Base-by-base conservation (phyloP, 2,113 vertebrate species). In the Zosterops borbonicus region DNA sequence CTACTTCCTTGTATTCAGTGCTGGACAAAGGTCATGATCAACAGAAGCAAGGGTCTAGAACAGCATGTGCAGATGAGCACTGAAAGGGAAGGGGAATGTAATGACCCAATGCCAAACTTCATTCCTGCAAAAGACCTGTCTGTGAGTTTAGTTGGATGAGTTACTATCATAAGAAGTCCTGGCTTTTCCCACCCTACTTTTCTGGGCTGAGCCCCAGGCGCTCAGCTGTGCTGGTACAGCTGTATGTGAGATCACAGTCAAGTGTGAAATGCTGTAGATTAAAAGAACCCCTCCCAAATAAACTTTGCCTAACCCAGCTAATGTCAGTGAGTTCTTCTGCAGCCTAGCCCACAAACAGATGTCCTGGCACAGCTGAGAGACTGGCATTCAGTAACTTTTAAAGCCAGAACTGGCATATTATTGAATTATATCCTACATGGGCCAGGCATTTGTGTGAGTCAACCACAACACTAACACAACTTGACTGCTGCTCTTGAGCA, bases 191-290 rank as follows among this genome's bases (percentile, higher is more conserved):
- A 87, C 39, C 12, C 65, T 55, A 0, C 68, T 92, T 89, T 77
- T 46, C 91, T 93, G 89, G 89, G 86, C 83, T 1, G 14, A 90
- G 76, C 68, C 95, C 76, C 92, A 94, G 80, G 35, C 17, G 0
- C 64, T 96, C 86, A 94, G 92, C 92, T 95, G 92, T 83, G 92
- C 94, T 92, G 86, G 60, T 95, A 87, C 92, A 97, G 96, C 96
- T 96, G 95, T 88, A 75, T 75, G 83, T 96, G 95, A 97, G 94
- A 94, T 96, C 96, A 97, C 91, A 89, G 73, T 78, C 52, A 21
- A 94, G 83, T 87, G 69, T 89, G 69, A 91, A 85, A 63, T 28
- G 44, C 60, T 3, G 8, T 44, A 49, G 89, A 87, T 86, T 77
- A 78, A 89, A 89, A 94, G 41, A 56, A 89, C 77, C 39, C 68